A percentile compares a stretch with the other conserved stretches of the same genome.
Conservation (phyloP, 1,140 invertebrate genomes). For the Drosophila fuyamai region DNA sequence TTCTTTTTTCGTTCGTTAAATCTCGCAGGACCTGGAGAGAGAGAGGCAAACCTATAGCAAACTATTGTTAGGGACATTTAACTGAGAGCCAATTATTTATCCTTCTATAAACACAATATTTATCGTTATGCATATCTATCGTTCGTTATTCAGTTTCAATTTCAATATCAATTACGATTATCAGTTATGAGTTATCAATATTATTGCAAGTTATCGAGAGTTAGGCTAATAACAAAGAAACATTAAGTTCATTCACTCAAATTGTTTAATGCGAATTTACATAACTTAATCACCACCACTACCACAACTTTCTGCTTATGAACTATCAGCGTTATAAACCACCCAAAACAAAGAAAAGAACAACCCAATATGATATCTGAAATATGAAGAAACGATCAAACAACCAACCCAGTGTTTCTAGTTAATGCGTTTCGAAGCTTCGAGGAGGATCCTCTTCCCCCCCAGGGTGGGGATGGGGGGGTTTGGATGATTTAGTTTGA, state of each 20-base stretch:
- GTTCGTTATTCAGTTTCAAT: constrained; percentile 71
- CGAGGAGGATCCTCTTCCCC: constrained; percentile 16
- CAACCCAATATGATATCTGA: constrained; percentile 41
- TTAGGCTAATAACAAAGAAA: constrained; percentile 72
- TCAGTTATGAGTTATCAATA: constrained; percentile 49
- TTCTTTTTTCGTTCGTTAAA: constrained; percentile 38
- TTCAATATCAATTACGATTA: constrained; percentile 54
- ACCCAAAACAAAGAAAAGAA: constrained; percentile 29
- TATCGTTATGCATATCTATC: constrained; percentile 65
- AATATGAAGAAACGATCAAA: constrained; percentile 48
- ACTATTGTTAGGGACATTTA: constrained; percentile 62
- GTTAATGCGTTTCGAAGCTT: constrained; percentile 57
- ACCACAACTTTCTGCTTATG: constrained; percentile 62
- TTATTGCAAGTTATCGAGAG: constrained; percentile 77
- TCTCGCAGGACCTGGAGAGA: constrained; percentile 73
- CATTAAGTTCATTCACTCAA: constrained; percentile 76
- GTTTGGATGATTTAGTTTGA: constrained; percentile 18
- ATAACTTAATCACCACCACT: constrained; percentile 45
- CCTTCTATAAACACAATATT: constrained; percentile 50
- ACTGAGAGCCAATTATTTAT: constrained; percentile 72
- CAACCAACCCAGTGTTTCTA: constrained; percentile 61
- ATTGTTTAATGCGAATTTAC: constrained; percentile 73
- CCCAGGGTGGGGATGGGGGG: constrained; percentile 15
- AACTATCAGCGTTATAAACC: constrained; percentile 59
- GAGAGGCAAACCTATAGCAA: constrained; percentile 63